phyloP scores from a whole-genome alignment of 2,888 invertebrate genomes.

The Tinea pellionella region DNA sequence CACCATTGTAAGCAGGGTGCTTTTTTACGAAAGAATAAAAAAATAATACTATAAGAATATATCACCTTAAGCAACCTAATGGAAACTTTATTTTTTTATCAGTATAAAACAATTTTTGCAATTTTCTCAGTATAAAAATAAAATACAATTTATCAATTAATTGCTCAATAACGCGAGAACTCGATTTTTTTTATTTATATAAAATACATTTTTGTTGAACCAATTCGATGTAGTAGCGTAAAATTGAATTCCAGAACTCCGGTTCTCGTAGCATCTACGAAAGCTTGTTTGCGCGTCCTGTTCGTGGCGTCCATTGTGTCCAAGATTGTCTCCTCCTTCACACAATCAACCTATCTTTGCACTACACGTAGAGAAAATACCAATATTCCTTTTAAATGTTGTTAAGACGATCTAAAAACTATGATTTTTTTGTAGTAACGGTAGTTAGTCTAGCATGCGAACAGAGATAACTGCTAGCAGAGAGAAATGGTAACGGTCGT shows the following conservation, averaged over 20 bases:
- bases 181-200: background rate
- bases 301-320: conserved; percentile 6
- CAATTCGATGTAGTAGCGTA: background rate
- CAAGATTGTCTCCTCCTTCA: conserved; percentile 3
- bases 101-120: no score
- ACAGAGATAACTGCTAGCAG: no score
- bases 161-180: no score
- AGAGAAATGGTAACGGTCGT: no score
- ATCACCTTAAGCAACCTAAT: no score
- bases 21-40: background rate
- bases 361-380: background rate
- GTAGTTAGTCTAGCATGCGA: no score
- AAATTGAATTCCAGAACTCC: background rate
- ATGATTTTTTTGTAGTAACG: no score
- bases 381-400: background rate
- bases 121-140: no score
- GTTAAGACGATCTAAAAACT: background rate
- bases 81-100: no score
- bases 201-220: background rate
- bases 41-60: background rate
- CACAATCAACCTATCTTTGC: background rate
- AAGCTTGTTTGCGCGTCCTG: background rate
- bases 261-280: background rate
- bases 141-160: no score
- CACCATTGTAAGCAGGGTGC: background rate